Conservation (phyloP, 1,140 invertebrate genomes). For the Augochlora pura region DNA sequence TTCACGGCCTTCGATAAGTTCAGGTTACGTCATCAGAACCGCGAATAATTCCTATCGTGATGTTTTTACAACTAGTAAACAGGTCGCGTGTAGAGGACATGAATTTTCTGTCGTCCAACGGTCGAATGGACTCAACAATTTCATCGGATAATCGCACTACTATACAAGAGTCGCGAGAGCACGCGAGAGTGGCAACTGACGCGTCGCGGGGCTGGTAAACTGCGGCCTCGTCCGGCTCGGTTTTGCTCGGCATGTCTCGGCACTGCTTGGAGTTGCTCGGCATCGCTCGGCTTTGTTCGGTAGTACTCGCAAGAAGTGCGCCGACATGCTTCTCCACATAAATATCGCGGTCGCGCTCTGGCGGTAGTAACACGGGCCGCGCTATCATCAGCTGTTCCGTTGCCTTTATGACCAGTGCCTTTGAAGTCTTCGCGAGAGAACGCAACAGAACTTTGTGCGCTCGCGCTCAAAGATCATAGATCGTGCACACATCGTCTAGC, state of each 20-base stretch:
- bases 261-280: too few species aligned
- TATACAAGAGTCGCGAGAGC: too few species aligned
- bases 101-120: constrained; percentile 55
- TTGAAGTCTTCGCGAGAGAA: constrained; percentile 31
- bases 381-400: constrained; percentile 46
- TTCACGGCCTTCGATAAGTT: too few species aligned
- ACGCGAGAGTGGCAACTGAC: too few species aligned
- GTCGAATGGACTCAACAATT: constrained; percentile 39
- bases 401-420: constrained; percentile 39
- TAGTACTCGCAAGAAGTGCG: constrained; percentile 53
- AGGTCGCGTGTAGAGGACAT: constrained; percentile 1
- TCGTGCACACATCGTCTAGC: background rate
- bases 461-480: background rate
- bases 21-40: too few species aligned
- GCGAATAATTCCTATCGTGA: background rate
- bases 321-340: constrained; percentile 62
- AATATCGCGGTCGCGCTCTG: constrained; percentile 50
- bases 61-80: background rate
- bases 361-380: constrained; percentile 54
- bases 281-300: too few species aligned
- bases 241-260: too few species aligned
- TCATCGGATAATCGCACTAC: constrained; percentile 45
- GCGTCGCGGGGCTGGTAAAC: too few species aligned
- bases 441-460: background rate
- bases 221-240: too few species aligned